Base-by-base conservation (phyloP, 2,888 invertebrate species). In the Xiphydria camelus region DNA sequence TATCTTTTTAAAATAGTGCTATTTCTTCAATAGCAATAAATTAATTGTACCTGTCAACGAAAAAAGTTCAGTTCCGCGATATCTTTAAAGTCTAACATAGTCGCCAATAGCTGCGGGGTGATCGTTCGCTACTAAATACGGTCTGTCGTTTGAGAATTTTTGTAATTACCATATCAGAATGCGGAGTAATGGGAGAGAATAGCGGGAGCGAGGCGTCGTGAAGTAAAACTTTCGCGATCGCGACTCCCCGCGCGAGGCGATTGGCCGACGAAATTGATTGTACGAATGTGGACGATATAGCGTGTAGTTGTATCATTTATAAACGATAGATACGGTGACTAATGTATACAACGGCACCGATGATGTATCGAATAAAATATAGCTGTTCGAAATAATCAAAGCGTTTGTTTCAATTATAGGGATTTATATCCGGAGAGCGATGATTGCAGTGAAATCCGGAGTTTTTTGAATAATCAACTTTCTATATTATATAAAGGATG, bases 311-410 rank as follows among this genome's bases (percentile, higher is more conserved):
- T 44, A 44, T 32, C 43, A 19, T 44, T 31, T 38, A 44, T 44
- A 44, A 44, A 37, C 21, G 33, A 17, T 43, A 47, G 36, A 38
- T 38, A 12, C 15, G 4, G 29, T 29, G 14, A 29, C 19, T 31
- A 35, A 9, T 18, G 12, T 26, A 53, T 45, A 53, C 51, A 60
- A 53, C 53, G 42, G 59, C 49, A 49, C 53, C 53, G 47, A 53
- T 53, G 55, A 49, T 50, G 53, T 63, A 63, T 45, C 53, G 43
- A 66, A 66, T 66, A 66, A 62, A 62, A 50, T 47, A 53, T 59
- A 59, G n/a, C n/a, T n/a, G n/a, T n/a, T n/a, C n/a, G n/a, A n/a
- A n/a, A n/a, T n/a, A n/a, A n/a, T n/a, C n/a, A n/a, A n/a, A n/a
- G n/a, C n/a, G n/a, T n/a, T n/a, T n/a, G n/a, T n/a, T n/a, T n/a